Base-by-base conservation (phyloP, 2,797 vertebrate genomes). In the Streptopelia turtur region DNA sequence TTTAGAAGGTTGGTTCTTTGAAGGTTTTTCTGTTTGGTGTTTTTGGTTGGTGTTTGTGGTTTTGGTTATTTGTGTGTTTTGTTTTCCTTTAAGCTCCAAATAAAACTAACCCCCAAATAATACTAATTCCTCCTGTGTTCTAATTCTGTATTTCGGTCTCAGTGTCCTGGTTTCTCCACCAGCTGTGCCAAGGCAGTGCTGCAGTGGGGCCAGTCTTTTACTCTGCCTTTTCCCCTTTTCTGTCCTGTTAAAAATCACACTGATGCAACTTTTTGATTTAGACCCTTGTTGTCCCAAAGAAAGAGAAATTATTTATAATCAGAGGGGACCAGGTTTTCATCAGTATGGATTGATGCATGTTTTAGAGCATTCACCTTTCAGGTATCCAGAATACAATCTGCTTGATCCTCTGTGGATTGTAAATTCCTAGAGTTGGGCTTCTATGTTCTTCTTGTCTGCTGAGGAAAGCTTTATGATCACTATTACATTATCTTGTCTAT, bases 361-460 rank as follows among this genome's bases (percentile, higher is more conserved):
- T 98, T 98, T 97, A 98, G 96, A 97, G 84, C 91, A 70, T 94
- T 97, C 98, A 97, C 97, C 95, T 98, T 98, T 98, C 93, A 97
- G 96, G 86, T 95, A 96, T 97, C 97, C 96, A 97, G 97, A 98
- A 98, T 93, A 76, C 95, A 97, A 97, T 95, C 93, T 94, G 95
- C 96, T 92, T 93, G 95, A 96, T 97, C 97, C 95, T 98, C 52
- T 63, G 97, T 96, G 97, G 97, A 97, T 95, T 98, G 93, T 98
- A 98, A 98, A 98, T 98, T 97, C 97, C 97, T 95, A 57, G 97
- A 97, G 92, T 93, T 95, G 91, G 88, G 41, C 91, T 95, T 90
- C 94, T 96, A 95, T 87, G 94, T 95, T 94, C 92, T 93, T 95
- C 94, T 95, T 77, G n/a, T 86, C 95, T 94, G 77, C 91, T 16